These are phyloP conservation scores for Alligator sinensis DNA, from an alignment of 2,113 vertebrate species.

Conservation along the genomic window DNA sequence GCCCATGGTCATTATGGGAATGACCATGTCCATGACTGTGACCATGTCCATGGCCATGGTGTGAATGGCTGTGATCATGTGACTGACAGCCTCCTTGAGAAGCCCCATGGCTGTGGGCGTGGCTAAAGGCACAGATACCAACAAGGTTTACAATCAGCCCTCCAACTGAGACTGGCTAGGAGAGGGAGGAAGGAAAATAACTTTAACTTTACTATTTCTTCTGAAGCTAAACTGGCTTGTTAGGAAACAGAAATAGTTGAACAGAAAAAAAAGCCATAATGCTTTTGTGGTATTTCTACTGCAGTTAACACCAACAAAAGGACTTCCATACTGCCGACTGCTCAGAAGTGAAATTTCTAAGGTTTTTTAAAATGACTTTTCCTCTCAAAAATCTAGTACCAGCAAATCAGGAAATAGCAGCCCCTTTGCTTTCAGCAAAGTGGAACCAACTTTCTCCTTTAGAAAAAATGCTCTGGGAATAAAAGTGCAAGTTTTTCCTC, in stretches of 20 bases:
- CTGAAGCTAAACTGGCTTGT: background rate
- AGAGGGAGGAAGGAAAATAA: constrained; percentile 44
- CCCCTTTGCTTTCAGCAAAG: background rate
- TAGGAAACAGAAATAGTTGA: background rate
- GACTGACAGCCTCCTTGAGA: constrained; percentile 84
- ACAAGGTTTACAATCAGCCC: constrained; percentile 96
- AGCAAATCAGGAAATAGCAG: background rate
- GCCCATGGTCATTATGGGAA: constrained; percentile 83
- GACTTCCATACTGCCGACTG: background rate
- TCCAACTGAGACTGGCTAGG: constrained; percentile 95
- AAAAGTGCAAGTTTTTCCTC: background rate
- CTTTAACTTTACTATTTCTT: constrained; percentile 14
- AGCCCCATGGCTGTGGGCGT: constrained; percentile 89
- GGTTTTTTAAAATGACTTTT: background rate
- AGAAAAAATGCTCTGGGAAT: background rate
- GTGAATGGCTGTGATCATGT: constrained; percentile 89
- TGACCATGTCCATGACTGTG: constrained; percentile 76
- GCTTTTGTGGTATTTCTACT: background rate
- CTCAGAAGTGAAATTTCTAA: background rate
- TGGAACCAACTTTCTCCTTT: background rate
- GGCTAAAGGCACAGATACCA: constrained; percentile 98
- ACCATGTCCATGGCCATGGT: constrained; percentile 82
- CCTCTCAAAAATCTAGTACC: background rate
- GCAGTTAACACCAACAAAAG: background rate
- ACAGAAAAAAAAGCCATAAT: background rate